Evolutionary conservation across 1,140 invertebrate species (phyloP).

Genomic region (Leptinotarsa lineolata): DNA sequence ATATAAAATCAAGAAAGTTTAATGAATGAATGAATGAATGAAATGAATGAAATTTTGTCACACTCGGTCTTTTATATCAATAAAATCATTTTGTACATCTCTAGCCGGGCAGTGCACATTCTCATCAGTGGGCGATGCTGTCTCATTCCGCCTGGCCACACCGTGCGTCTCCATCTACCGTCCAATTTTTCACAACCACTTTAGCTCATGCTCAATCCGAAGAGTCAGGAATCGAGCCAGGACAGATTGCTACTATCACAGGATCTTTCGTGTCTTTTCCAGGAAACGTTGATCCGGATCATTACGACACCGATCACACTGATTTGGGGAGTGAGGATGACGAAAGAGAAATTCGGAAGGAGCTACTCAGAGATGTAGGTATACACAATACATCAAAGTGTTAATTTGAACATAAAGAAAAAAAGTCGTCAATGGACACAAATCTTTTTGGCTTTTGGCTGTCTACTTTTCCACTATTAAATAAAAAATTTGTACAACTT

Average conservation of each 20-base stretch:
- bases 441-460: no score
- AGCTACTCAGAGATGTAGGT: slow-evolving; percentile 77
- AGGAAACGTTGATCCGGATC: slow-evolving; percentile 60
- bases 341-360: slow-evolving; percentile 73
- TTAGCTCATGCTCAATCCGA: slow-evolving; percentile 51
- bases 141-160: slow-evolving; percentile 55
- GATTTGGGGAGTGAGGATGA: slow-evolving; percentile 76
- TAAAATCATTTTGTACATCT: neutral
- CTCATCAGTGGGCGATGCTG: slow-evolving; percentile 43
- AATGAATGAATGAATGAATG: no score
- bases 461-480: no score
- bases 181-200: slow-evolving; percentile 44
- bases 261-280: slow-evolving; percentile 67
- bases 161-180: slow-evolving; percentile 51
- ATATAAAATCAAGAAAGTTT: no score
- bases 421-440: no score
- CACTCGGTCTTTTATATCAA: neutral
- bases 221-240: slow-evolving; percentile 60
- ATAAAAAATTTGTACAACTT: no score
- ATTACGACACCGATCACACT: slow-evolving; percentile 77
- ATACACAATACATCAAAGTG: neutral
- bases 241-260: slow-evolving; percentile 69
- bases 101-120: neutral
- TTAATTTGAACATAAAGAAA: no score
- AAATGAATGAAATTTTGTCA: no score